These are phyloP conservation scores for Meghimatium bilineatum DNA, from an alignment of 2,888 invertebrate species.

Conservation along the genomic window DNA sequence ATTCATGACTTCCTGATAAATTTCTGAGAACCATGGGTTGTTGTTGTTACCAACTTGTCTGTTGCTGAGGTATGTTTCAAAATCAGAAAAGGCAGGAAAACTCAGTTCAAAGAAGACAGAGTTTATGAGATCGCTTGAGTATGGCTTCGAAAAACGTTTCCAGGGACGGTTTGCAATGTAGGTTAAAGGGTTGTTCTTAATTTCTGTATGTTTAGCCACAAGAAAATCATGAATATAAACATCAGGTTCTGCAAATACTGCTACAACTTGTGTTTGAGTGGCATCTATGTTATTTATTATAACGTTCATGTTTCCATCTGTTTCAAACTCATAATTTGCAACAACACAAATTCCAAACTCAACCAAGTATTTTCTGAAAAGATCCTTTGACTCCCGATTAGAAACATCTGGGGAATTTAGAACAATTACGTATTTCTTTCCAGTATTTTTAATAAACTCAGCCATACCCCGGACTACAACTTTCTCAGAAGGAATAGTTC, in stretches of 20 bases:
- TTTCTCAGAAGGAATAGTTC: conserved; percentile 69
- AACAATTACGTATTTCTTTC: conserved; percentile 68
- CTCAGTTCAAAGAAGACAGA: conserved; percentile 57
- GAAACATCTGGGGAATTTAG: conserved; percentile 67
- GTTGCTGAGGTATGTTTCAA: conserved; percentile 49
- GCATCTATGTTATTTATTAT: conserved; percentile 62
- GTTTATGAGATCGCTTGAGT: conserved; percentile 36
- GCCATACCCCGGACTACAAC: conserved; percentile 67
- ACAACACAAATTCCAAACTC: conserved; percentile 65
- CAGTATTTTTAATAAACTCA: conserved; percentile 59
- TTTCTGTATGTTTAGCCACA: conserved; percentile 51
- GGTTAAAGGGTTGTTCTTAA: conserved; percentile 51
- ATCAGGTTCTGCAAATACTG: conserved; percentile 67
- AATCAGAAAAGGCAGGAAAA: conserved; percentile 46
- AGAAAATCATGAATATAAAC: conserved; percentile 61
- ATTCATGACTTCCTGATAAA: conserved; percentile 57
- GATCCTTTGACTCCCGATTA: conserved; percentile 58
- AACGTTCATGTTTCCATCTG: conserved; percentile 62
- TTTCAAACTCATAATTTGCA: conserved; percentile 67
- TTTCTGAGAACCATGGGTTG: conserved; percentile 72
- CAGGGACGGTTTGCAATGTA: conserved; percentile 67
- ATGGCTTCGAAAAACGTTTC: conserved; percentile 17
- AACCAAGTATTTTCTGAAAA: conserved; percentile 57
- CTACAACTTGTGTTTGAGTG: conserved; percentile 67
- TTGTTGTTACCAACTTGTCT: conserved; percentile 5